Base-by-base conservation (phyloP, 1,140 invertebrate species). In the Drosophila leontia region DNA sequence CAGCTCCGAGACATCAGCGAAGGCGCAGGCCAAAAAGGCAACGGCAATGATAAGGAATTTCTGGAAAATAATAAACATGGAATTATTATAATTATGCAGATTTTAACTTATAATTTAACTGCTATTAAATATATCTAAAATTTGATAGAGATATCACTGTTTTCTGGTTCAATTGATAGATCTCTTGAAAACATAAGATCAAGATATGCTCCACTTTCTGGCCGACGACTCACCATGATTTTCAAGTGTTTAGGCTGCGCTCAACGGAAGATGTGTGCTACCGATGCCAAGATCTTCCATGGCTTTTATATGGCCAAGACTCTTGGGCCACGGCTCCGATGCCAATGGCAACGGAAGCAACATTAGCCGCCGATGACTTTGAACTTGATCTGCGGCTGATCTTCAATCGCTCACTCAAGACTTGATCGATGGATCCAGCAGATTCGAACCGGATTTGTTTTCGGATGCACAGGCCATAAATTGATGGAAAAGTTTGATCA, bases 21-120 rank as follows among this genome's bases (percentile, higher is more conserved):
- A 70, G 53, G 86, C 75, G 59, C 82, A 91, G 62, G 88, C 88
- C 86, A 91, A 35, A 23, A 91, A 79, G 67, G 91, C 91, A 53
- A 92, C 79, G 64, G 91, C 91, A 67, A 92, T 74, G 32, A 92
- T 83, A 0, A 87, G 32, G 76, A 92, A 91, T 92, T 91, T 91
- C 91, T 92, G 9, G 23, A 55, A 48, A 12, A 32, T 6, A 44
- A 64, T 7, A 12, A 13, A 12, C 3, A 26, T n/a, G n/a, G 9
- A 56, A 11, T 9, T 9, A 19, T 45, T 45, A 11, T 3, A 34
- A 7, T 6, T 53, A 26, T 32, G 7, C 2, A 19, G 11, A 8
- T 37, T 41, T 39, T 23, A 60, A 19, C 9, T 5, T 12, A 11
- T 29, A 13, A 34, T 7, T 12, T 51, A 0, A 34, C 9, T 7